Base-by-base conservation (phyloP, 35 echinoderm and acorn worm species). In the Eucidaris tribuloides region DNA sequence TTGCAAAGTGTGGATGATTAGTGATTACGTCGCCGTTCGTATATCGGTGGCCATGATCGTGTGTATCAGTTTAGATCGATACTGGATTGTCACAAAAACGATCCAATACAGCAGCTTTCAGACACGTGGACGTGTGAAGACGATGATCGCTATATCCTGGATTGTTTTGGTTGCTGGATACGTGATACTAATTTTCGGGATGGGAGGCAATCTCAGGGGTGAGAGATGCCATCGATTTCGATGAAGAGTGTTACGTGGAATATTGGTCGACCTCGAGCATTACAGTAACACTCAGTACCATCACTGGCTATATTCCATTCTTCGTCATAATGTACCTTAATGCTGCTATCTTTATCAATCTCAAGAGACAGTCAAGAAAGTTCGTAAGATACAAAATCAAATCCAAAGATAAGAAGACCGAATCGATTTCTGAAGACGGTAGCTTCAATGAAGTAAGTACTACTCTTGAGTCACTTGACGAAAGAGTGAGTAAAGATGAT, bases 241-340 rank as follows among this genome's bases (percentile, higher is more conserved):
- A 13, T 58, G 17, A 76, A 20, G 50, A 76, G 25, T 86, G 84
- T 59, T 66, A 86, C 15, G 44, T 86, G 49, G 84, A 86, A 78
- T 76, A 39, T 11, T 7, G 55, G 18, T 46, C 23, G 28, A 72
- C 37, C 28, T 37, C 57, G 7, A 42, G 23, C 3, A 35, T 33
- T 7, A 86, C 84, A 18, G 50, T 86, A 1, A n/a, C 23, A 4
- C 42, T 86, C 7, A 54, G 54, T 13, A 33, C 59, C 6, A 27
- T 74, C 15, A 49, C 46, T 14, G 76, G 76, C 38, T 28, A 77
- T 20, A 72, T 78, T 7, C 84, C 84, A 56, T 39, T 86, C 31
- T 28, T 20, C 17, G 18, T 24, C 22, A 23, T 85, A 22, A 15
- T 74, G 3, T 35, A 17, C 11, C 33, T 33, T 23, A 86, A 76